phyloP scores from a whole-genome alignment of 1,140 invertebrate species.

The Aphis craccivora region DNA sequence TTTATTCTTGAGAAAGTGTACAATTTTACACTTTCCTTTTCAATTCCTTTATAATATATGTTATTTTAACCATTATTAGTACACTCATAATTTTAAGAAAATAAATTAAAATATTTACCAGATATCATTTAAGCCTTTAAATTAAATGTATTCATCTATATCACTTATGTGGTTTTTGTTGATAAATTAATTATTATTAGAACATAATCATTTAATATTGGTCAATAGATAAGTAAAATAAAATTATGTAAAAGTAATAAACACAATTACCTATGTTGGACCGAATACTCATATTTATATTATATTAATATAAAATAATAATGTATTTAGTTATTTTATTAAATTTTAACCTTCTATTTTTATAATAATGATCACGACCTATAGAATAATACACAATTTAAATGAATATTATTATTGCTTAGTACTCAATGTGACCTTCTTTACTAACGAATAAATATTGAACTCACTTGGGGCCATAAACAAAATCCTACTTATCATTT shows the following conservation, averaged over 20 bases:
- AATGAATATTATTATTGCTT: neutral
- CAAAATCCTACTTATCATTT: constrained; percentile 52
- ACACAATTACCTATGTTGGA: too few species aligned
- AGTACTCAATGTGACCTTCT: constrained; percentile 16
- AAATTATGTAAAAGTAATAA: neutral
- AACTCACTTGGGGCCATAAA: constrained; percentile 40
- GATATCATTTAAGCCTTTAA: neutral
- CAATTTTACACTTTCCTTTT: constrained; percentile 23
- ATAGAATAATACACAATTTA: constrained; percentile 30
- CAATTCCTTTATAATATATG: neutral
- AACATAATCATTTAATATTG: neutral
- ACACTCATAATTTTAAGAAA: neutral
- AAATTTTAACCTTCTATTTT: constrained; percentile 16
- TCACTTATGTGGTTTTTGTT: neutral
- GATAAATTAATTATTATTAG: neutral
- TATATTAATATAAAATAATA: constrained; percentile 2
- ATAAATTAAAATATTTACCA: neutral
- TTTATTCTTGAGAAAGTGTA: constrained; percentile 22
- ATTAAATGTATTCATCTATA: neutral
- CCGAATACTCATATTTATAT: too few species aligned
- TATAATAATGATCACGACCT: neutral
- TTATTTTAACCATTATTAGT: neutral
- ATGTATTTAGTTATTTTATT: constrained; percentile 35
- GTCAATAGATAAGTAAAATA: neutral
- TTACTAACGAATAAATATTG: constrained; percentile 35